Evolutionary conservation across 2,888 invertebrate species (phyloP).

Genomic region (Himalopsyche kuldschensis): DNA sequence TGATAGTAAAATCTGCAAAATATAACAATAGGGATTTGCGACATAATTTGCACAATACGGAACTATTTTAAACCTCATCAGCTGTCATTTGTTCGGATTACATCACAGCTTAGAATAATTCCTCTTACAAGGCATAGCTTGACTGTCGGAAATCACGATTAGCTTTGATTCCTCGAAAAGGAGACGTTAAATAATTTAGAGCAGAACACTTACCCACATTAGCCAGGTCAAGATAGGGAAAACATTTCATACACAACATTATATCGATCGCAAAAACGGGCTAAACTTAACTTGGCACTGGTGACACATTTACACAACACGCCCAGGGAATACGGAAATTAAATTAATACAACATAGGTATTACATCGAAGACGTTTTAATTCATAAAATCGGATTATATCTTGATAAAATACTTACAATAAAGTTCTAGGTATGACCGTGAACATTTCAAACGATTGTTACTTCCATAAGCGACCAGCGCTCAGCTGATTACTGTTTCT

Average conservation of each 20-base stretch:
- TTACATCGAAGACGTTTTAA: conserved; percentile 8
- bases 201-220: conserved; percentile 21
- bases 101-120: conserved; percentile 16
- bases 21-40: background rate
- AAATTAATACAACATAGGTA: background rate
- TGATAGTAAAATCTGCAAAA: no score
- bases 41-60: background rate
- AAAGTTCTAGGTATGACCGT: conserved; percentile 54
- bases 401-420: conserved; percentile 58
- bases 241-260: conserved; percentile 21
- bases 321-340: background rate
- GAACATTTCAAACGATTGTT: conserved; percentile 51
- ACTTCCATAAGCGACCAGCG: conserved; percentile 27
- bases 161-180: background rate
- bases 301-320: conserved; percentile 22
- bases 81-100: conserved; percentile 27
- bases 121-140: background rate
- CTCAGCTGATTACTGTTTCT: conserved; percentile 29
- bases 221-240: conserved; percentile 33
- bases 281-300: conserved; percentile 16
- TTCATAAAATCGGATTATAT: conserved; percentile 50
- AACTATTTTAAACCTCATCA: background rate
- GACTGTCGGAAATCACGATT: background rate
- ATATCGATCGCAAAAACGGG: conserved; percentile 22
- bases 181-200: background rate